phyloP scores from a whole-genome alignment of 2,113 vertebrate genomes.

The Trematomus loennbergii region DNA sequence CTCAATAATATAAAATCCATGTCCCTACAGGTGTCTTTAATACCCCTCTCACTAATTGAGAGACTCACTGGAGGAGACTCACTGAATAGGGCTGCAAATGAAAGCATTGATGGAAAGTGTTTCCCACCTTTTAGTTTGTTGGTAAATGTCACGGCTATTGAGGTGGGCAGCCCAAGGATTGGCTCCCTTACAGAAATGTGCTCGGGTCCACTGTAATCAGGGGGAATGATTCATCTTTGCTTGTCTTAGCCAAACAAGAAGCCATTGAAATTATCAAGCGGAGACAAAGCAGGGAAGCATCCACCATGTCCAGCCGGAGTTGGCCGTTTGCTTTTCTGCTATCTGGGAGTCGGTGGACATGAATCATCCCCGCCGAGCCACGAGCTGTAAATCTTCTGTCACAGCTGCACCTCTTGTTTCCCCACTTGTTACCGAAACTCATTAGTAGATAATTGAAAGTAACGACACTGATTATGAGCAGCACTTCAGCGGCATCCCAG shows the following conservation, averaged over 20 bases:
- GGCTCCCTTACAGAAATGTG: not conserved
- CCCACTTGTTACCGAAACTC: constrained; percentile 73
- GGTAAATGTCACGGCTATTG: constrained; percentile 55
- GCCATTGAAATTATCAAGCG: constrained; percentile 23
- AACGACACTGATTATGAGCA: constrained; percentile 72
- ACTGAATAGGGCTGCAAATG: constrained; percentile 16
- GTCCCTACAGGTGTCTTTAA: constrained; percentile 37
- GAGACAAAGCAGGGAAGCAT: constrained; percentile 42
- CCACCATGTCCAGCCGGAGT: constrained; percentile 22
- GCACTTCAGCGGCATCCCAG: constrained; percentile 58
- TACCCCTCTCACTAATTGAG: constrained; percentile 23
- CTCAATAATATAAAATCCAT: constrained; percentile 55
- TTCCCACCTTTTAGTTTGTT: constrained; percentile 5
- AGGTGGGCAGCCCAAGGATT: not conserved
- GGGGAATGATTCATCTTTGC: constrained; percentile 15
- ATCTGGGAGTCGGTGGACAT: constrained; percentile 35
- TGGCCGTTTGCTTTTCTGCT: not conserved
- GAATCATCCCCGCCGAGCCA: constrained; percentile 43
- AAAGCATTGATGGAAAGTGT: constrained; percentile 37
- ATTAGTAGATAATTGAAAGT: constrained; percentile 79
- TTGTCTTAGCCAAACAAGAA: constrained; percentile 7
- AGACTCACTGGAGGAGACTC: constrained; percentile 28
- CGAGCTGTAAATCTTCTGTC: constrained; percentile 56
- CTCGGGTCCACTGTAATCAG: constrained; percentile 19
- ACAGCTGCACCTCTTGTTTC: constrained; percentile 62